Conservation (phyloP, 2,113 vertebrate genomes). For the Ibidorhyncha struthersii region DNA sequence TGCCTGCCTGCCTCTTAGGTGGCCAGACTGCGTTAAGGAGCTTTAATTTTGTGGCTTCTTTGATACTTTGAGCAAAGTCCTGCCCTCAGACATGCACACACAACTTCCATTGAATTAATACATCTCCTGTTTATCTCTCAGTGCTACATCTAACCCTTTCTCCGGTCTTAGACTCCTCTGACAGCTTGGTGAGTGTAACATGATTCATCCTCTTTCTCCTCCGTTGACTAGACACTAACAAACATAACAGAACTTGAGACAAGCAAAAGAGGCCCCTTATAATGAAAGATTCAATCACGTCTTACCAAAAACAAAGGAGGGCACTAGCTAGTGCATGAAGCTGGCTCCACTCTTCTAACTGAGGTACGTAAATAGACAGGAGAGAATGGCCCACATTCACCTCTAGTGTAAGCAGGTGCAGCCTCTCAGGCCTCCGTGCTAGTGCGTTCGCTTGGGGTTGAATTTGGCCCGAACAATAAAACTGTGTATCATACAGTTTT, state of each 20-base stretch:
- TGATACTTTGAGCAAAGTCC: constrained; percentile 30
- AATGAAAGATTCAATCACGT: constrained; percentile 5
- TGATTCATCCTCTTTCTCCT: constrained; percentile 38
- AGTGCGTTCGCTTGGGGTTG: background rate
- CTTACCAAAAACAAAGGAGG: constrained; percentile 21
- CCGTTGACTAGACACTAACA: constrained; percentile 55
- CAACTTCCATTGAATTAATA: constrained; percentile 18
- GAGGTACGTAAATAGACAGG: background rate
- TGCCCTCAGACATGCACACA: constrained; percentile 28
- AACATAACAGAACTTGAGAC: constrained; percentile 36
- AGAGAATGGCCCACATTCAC: background rate
- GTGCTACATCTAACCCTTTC: background rate
- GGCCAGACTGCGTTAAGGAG: background rate
- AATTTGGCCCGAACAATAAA: background rate
- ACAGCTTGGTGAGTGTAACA: constrained; percentile 37
- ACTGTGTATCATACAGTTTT: accelerated
- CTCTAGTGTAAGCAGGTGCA: background rate
- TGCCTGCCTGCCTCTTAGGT: constrained; percentile 27
- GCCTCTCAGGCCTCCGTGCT: background rate
- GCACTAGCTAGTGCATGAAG: background rate
- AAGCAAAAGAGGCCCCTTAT: background rate
- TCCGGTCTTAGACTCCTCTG: background rate
- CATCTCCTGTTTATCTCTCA: constrained; percentile 28
- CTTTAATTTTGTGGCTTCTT: constrained; percentile 60
- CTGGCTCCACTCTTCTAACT: background rate